Conservation (phyloP, 2,888 invertebrate genomes). For the Dioctria linearis region DNA sequence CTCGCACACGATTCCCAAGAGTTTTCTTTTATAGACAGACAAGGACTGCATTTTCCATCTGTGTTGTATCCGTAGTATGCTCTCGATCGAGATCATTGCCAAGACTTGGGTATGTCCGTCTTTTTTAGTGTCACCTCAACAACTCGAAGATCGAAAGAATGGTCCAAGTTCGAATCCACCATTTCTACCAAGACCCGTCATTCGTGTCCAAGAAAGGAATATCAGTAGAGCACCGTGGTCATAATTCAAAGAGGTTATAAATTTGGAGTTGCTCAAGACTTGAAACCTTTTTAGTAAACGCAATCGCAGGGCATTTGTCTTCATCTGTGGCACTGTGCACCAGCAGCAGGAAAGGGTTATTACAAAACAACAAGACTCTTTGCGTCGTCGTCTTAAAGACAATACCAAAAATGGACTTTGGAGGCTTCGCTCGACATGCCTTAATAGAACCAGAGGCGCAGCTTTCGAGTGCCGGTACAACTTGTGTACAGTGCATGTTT, state of each 20-base stretch:
- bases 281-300: background rate
- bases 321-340: background rate
- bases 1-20: background rate
- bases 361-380: background rate
- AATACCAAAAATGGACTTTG: slow-evolving; percentile 42
- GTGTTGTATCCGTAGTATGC: background rate
- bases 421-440: slow-evolving; percentile 30
- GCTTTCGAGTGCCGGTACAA: background rate
- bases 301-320: background rate
- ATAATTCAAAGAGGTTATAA: background rate
- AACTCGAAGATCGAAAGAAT: background rate
- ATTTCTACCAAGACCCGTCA: too few relatives aligned
- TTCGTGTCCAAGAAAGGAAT: background rate
- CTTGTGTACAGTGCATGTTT: background rate
- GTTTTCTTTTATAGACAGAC: background rate
- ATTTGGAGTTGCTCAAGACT: background rate
- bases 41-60: background rate
- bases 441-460: background rate
- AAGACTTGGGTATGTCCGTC: background rate
- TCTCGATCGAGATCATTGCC: background rate
- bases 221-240: slow-evolving; percentile 4
- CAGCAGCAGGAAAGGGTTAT: background rate
- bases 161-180: background rate
- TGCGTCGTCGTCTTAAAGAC: slow-evolving; percentile 1
- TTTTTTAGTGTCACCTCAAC: background rate